Evolutionary conservation across 2,797 vertebrate species (phyloP).

Genomic region (Discoglossus pictus): DNA sequence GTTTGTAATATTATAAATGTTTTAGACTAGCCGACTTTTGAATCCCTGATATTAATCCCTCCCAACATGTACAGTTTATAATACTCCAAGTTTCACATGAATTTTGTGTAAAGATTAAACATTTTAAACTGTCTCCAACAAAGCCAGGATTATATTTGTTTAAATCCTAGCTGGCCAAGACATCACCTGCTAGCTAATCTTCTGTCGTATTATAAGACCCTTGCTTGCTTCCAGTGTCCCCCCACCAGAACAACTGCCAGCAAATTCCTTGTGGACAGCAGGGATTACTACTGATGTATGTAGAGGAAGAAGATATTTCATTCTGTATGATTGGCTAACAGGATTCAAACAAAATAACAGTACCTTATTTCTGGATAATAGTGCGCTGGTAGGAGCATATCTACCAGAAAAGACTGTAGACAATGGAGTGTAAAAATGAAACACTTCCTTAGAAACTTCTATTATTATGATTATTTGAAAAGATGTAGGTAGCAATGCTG

Average conservation of each 20-base stretch:
- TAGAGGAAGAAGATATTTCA: conserved; percentile 9
- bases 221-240: conserved; percentile 31
- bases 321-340: conserved; percentile 24
- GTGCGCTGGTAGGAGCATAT: too few species aligned
- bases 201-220: conserved; percentile 44
- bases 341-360: neutral
- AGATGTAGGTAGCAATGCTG: too few species aligned
- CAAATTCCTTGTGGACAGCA: conserved; percentile 20
- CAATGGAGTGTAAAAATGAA: too few species aligned
- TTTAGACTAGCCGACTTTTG: conserved; percentile 36
- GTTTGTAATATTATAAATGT: conserved; percentile 36
- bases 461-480: too few species aligned
- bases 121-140: conserved; percentile 46
- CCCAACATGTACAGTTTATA: conserved; percentile 36
- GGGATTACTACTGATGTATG: conserved; percentile 28
- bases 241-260: conserved; percentile 31
- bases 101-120: conserved; percentile 47
- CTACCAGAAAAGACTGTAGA: conserved; percentile 8
- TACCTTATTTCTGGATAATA: neutral
- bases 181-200: conserved; percentile 51
- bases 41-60: conserved; percentile 43
- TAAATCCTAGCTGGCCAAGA: conserved; percentile 47
- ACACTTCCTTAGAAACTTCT: too few species aligned
- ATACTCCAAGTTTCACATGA: conserved; percentile 33
- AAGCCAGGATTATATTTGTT: conserved; percentile 47